Base-by-base conservation (phyloP, 2,888 invertebrate species). In the Diarsia dahlii region DNA sequence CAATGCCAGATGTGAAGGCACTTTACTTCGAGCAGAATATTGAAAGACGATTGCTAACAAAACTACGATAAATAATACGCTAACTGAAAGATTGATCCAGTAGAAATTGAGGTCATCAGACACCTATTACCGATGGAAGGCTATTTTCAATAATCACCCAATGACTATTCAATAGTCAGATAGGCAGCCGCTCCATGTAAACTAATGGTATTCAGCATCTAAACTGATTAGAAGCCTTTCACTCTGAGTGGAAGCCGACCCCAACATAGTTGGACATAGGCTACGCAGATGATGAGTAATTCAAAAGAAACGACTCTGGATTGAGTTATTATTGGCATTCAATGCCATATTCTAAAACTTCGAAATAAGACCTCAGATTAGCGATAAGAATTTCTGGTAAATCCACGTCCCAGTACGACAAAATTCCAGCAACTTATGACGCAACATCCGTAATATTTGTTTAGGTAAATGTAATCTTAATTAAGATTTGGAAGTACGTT, bases 391-490 rank as follows among this genome's bases (percentile, higher is more conserved):
- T 63, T 63, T 63, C 60, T 3, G 3, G 12, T 50, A 58, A 28
- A 46, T 18, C 46, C n/a, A 3, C 39, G 28, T 58, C 67, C 18
- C 18, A 46, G 3, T 28, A 20, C 45, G 46, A 60, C 46, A 48
- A 20, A 34, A 75, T 48, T 46, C 52, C 13, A 18, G 23, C 50
- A 39, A 48, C 39, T n/a, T 66, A 80, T 39, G 46, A 82, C 82
- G 65, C 34, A 67, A 76, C 23, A 54, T 54, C 70, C 58, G n/a
- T 60, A 23, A 65, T 13, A 65, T 62, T 78, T 78, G 60, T 78
- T 83, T 66, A 1, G 48, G 23, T 56, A 8, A 62, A 46, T 56
- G 1, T 60, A 60, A 68, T 80, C 68, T 23, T 65, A 56, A 74
- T 67, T 34, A 76, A 13, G 39, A 45, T 23, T 70, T 58, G 13